Conservation (phyloP, 2,113 vertebrate species). For the Gila orcuttii region DNA sequence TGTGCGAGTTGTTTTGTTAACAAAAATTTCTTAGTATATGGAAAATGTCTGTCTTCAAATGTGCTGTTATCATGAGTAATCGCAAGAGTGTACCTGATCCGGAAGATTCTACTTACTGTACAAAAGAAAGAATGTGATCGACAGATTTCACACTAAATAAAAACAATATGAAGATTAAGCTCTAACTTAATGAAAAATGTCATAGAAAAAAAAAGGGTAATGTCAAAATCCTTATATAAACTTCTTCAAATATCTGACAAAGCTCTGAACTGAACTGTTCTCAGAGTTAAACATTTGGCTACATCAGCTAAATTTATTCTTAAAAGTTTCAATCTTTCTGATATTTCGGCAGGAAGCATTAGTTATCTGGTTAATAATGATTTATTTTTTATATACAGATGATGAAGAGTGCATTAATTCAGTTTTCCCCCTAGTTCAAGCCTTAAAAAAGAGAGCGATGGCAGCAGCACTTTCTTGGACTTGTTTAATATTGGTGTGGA, state of each 20-base stretch:
- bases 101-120: neutral
- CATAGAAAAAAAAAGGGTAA: neutral
- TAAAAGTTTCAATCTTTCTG: neutral
- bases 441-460: constrained; percentile 20
- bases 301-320: neutral
- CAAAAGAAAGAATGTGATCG: neutral
- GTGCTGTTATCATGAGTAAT: neutral
- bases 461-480: constrained; percentile 1
- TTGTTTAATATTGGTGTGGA: constrained; percentile 25
- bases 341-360: neutral
- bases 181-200: neutral
- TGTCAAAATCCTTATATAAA: neutral
- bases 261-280: neutral
- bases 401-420: neutral
- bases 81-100: neutral
- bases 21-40: neutral
- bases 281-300: neutral
- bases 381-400: neutral
- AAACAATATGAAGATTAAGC: neutral
- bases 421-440: neutral
- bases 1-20: neutral
- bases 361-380: neutral
- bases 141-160: neutral
- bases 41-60: neutral
- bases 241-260: neutral